Base-by-base conservation (phyloP, 2,113 vertebrate species). In the Microcebus jonahi region DNA sequence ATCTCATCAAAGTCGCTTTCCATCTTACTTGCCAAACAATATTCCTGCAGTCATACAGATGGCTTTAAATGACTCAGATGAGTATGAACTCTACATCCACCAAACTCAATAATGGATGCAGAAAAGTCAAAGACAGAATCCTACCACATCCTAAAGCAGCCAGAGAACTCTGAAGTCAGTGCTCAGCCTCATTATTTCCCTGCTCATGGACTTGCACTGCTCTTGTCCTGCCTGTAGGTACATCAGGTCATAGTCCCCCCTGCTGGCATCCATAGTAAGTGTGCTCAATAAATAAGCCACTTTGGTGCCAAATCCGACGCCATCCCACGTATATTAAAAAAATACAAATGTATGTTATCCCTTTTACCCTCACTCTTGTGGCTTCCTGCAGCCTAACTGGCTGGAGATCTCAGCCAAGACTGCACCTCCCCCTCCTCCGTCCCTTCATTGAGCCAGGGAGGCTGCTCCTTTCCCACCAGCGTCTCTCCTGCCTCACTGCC, bases 371-470 rank as follows among this genome's bases (percentile, higher is more conserved):
- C 61, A 14, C 57, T 55, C n/a, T 77, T n/a, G n/a, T 27, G 34
- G 61, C 20, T 80, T 65, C 90, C 59, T 29, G 23, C 45, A 21
- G 55, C 48, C 17, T 20, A 13, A 86, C 9, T 31, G 39, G 61
- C 48, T 57, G 23, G 55, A 84, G 67, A 80, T 61, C 25, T 17
- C 3, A 0, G 0, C 17, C 53, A 23, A 86, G 21, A 17, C 5
- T 1, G 36, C 25, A 25, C 36, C 31, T 76, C 80, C 59, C n/a
- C 8, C 1, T 23, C 65, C 13, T 15, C 5, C 7, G n/a, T 17
- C 59, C 20, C 18, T 34, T 59, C 23, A 25, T 23, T 25, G 0
- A 70, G 68, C 59, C 39, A 0, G 8, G 0, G 0, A 36, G 29
- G 36, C 48, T 50, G 67, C 53, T 71, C 55, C 61, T 50, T 27